Percentiles rank a stretch among this genome's conserved stretches.
phyloP scores from a whole-genome alignment of 2,797 vertebrate species.

The Momotus momota region DNA sequence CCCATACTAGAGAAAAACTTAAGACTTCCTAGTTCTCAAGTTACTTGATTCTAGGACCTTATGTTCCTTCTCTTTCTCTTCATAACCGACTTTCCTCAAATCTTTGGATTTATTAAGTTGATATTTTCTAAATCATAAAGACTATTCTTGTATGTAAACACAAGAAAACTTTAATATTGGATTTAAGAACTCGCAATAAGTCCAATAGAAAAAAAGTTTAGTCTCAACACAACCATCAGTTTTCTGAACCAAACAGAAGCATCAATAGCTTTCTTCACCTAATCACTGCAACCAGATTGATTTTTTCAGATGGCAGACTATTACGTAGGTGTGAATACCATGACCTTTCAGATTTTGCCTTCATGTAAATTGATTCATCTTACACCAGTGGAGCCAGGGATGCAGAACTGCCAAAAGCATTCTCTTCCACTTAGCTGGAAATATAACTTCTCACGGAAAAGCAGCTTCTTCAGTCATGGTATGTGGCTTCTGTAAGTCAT shows the following conservation, averaged over 20 bases:
- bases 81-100: not conserved
- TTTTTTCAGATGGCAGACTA: conserved; percentile 37
- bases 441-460: not conserved
- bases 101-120: not conserved
- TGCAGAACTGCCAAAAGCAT: conserved; percentile 17
- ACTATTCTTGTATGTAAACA: not conserved
- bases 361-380: conserved; percentile 31
- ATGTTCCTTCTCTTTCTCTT: not conserved
- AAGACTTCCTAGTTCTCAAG: not conserved
- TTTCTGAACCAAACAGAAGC: conserved; percentile 19
- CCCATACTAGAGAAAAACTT: not conserved
- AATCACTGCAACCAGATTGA: conserved; percentile 19
- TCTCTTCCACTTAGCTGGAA: conserved; percentile 24
- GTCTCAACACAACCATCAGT: not conserved
- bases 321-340: not conserved
- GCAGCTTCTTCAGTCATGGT: not conserved
- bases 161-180: not conserved
- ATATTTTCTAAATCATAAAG: not conserved
- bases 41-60: not conserved
- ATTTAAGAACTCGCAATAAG: not conserved
- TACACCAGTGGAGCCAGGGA: not conserved
- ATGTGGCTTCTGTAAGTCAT: not conserved
- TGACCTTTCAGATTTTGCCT: conserved; percentile 36
- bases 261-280: not conserved
- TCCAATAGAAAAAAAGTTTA: not conserved